A percentile compares a stretch with the other conserved stretches of the same genome.
Conservation (phyloP, 2,888 invertebrate genomes). For the Tipula unca region DNA sequence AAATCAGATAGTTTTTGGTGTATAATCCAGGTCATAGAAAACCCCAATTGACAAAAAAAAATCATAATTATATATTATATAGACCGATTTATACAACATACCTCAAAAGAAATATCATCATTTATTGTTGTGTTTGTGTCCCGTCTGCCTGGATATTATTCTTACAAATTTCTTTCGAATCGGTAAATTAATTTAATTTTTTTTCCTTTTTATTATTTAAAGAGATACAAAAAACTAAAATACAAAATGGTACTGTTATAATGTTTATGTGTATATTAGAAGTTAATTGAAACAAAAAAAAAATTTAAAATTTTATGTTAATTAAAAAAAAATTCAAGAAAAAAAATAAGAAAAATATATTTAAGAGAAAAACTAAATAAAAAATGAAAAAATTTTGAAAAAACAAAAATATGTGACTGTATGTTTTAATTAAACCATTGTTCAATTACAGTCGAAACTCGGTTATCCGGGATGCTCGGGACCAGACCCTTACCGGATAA, state of each 20-base stretch:
- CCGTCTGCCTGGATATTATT: background rate
- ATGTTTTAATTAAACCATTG: background rate
- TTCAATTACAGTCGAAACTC: no score
- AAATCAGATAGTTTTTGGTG: background rate
- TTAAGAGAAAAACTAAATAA: conserved; percentile 14
- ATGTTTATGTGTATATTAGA: conserved; percentile 14
- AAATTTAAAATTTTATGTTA: conserved; percentile 3
- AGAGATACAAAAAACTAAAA: background rate
- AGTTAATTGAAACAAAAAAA: conserved; percentile 3
- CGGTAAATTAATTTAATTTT: background rate
- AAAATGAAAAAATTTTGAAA: background rate
- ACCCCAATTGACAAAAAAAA: background rate
- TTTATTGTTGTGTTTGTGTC: background rate
- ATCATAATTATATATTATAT: no score
- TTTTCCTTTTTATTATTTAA: background rate
- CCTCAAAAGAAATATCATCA: no score
- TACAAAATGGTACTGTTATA: conserved; percentile 8
- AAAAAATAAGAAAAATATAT: background rate
- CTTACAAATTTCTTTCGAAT: background rate
- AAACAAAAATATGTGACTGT: background rate
- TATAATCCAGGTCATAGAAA: background rate
- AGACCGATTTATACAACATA: no score
- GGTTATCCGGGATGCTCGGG: no score
- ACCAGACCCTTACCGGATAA: no score
- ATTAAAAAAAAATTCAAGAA: background rate